These are phyloP conservation scores for Dendrocincla tyrannina DNA, from an alignment of 2,797 vertebrate species.

Conservation along the genomic window DNA sequence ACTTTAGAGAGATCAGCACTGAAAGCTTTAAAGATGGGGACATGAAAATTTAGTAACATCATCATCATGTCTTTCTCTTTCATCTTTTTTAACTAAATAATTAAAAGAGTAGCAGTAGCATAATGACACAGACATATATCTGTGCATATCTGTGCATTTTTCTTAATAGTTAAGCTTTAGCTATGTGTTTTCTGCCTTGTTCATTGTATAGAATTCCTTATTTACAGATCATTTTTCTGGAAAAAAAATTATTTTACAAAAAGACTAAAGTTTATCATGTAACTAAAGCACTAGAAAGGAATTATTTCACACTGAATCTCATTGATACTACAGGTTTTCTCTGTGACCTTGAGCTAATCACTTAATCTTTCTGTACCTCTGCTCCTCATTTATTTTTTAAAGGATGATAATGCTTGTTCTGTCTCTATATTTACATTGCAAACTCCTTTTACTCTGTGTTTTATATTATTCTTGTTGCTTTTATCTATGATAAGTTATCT, in stretches of 20 bases:
- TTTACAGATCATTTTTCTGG: background rate
- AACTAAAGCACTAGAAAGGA: background rate
- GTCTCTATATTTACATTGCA: constrained; percentile 11
- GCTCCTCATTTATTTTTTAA: constrained; percentile 37
- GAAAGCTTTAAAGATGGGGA: background rate
- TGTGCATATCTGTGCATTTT: background rate
- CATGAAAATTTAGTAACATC: background rate
- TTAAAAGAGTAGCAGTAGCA: background rate
- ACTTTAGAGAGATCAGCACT: background rate
- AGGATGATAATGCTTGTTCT: background rate
- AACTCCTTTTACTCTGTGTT: background rate
- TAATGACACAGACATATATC: background rate
- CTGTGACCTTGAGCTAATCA: constrained; percentile 28
- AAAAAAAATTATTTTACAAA: background rate
- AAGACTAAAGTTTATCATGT: background rate
- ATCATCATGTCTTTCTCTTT: background rate
- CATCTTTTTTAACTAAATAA: background rate
- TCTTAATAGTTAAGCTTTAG: background rate
- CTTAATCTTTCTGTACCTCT: background rate
- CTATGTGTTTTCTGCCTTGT: background rate
- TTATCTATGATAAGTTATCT: background rate
- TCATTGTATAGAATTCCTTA: background rate
- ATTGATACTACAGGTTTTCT: background rate
- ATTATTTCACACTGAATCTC: background rate
- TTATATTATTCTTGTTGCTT: background rate